Percentiles rank a stretch among this genome's conserved stretches.
Conservation (phyloP, 1,140 invertebrate species). For the Pseudomyrmex cubaensis region DNA sequence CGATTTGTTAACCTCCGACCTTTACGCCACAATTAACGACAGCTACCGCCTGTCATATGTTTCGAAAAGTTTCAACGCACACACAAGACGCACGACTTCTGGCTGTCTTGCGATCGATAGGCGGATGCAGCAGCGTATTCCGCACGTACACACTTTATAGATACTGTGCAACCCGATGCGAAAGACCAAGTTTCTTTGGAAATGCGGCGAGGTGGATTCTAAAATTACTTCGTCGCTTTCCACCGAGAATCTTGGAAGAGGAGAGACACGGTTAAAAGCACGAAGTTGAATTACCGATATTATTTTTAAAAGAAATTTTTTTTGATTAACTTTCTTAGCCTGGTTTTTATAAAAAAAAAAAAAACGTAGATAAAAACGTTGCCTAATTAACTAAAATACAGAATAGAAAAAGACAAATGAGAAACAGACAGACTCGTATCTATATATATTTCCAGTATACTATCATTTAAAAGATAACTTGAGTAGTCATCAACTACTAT, state of each 20-base stretch:
- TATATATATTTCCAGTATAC: no score
- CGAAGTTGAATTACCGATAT: no score
- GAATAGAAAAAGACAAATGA: no score
- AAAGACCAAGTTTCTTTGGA: constrained; percentile 7
- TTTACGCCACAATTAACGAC: constrained; percentile 60
- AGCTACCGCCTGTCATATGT: constrained; percentile 27
- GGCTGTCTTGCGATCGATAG: constrained; percentile 8
- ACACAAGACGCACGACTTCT: not conserved
- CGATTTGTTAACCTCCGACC: constrained; percentile 76
- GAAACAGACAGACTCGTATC: no score
- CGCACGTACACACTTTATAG: not conserved
- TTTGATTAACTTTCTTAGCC: no score
- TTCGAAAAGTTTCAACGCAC: constrained; percentile 44
- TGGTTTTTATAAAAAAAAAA: no score
- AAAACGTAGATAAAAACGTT: no score
- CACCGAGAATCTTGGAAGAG: constrained; percentile 40
- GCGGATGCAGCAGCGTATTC: constrained; percentile 12
- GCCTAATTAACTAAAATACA: no score
- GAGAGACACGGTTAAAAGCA: not conserved
- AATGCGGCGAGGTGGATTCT: constrained; percentile 34
- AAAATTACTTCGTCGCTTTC: constrained; percentile 53
- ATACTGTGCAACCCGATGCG: constrained; percentile 31
- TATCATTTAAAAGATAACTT: not conserved
- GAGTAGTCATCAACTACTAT: not conserved
- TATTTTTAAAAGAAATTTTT: no score